These are phyloP conservation scores for Rattus rattus DNA, from an alignment of 2,113 vertebrate genomes.

Conservation along the genomic window DNA sequence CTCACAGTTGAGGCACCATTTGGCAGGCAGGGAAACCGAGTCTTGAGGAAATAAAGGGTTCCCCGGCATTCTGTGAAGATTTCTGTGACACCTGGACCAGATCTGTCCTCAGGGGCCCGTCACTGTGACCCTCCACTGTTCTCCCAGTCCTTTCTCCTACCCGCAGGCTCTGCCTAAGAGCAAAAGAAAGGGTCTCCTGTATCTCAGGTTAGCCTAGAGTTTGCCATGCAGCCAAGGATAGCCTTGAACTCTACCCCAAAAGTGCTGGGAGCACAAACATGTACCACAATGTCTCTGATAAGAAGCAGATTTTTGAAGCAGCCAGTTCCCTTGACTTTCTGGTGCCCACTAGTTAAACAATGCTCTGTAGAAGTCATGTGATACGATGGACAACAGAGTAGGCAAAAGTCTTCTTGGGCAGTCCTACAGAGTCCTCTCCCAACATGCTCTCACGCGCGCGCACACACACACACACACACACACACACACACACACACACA, in stretches of 20 bases:
- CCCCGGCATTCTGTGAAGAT: background rate
- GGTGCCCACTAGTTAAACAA: background rate
- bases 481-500: too few relatives aligned
- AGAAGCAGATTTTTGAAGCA: background rate
- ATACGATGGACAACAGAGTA: background rate
- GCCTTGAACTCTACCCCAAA: background rate
- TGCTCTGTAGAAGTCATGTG: background rate
- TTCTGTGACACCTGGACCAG: background rate
- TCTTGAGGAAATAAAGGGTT: background rate
- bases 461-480: too few relatives aligned
- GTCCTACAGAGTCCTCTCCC: background rate
- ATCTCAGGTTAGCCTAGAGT: background rate
- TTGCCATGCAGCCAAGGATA: background rate
- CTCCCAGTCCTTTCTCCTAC: background rate
- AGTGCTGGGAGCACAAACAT: background rate
- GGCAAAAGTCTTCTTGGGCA: background rate
- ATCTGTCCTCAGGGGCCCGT: background rate
- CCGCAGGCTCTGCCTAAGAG: background rate
- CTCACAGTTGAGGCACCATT: background rate
- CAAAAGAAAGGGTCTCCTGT: background rate
- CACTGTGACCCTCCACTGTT: background rate
- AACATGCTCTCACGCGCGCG: accelerated
- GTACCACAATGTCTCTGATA: background rate
- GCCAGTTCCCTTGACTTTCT: background rate
- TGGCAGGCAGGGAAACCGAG: background rate